Conservation (phyloP, 2,797 vertebrate genomes). For the Monodelphis domestica region DNA sequence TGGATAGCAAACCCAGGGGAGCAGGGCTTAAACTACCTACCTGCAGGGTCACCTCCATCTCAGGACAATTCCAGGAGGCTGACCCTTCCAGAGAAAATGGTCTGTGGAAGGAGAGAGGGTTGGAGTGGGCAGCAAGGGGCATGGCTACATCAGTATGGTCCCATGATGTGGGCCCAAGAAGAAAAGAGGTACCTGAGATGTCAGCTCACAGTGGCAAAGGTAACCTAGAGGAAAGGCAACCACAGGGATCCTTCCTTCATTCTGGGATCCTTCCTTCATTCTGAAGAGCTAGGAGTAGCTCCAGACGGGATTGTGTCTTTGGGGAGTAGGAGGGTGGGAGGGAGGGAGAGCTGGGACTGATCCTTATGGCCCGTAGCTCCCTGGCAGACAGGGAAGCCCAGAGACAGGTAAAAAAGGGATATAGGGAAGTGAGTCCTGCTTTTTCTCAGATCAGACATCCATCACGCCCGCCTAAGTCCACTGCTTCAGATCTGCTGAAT, state of each 20-base stretch:
- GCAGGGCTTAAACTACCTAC: background rate
- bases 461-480: constrained; percentile 47
- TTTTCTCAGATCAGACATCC: background rate
- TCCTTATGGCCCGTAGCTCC: background rate
- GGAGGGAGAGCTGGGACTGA: background rate
- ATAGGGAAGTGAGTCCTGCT: background rate
- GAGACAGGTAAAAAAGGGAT: background rate
- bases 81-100: background rate
- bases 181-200: background rate
- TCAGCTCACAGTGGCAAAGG: background rate
- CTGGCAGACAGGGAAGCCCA: background rate
- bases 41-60: background rate
- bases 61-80: background rate
- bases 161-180: background rate
- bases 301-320: background rate
- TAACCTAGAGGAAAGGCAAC: background rate
- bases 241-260: background rate
- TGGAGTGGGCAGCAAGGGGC: background rate
- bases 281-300: background rate
- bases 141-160: background rate
- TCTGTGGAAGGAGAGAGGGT: background rate
- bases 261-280: background rate
- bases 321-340: background rate
- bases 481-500: constrained; percentile 51
- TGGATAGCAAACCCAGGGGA: background rate